These are phyloP conservation scores for Numenius arquata DNA, from an alignment of 2,113 vertebrate species.

Conservation along the genomic window DNA sequence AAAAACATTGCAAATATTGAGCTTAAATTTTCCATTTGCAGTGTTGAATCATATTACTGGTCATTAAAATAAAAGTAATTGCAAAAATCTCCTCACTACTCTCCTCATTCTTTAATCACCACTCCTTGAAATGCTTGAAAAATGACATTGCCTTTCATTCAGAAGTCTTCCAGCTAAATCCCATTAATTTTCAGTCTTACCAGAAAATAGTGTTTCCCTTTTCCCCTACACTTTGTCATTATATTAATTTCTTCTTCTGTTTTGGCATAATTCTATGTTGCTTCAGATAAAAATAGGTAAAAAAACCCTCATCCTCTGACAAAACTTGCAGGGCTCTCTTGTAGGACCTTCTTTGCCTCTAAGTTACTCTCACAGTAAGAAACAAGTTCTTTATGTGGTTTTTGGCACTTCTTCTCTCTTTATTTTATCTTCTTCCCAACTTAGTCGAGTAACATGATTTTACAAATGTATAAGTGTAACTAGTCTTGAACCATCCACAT, in stretches of 20 bases:
- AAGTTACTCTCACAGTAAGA: neutral
- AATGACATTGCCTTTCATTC: neutral
- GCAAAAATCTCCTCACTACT: neutral
- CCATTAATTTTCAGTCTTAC: neutral
- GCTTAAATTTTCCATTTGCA: neutral
- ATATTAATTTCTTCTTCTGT: neutral
- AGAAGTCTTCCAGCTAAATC: neutral
- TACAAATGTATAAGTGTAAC: neutral
- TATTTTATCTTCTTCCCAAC: neutral
- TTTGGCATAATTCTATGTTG: neutral
- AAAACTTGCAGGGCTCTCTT: neutral
- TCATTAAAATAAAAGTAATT: neutral
- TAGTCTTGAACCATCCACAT: neutral
- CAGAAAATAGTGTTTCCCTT: neutral
- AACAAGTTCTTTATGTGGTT: neutral
- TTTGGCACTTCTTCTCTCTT: neutral
- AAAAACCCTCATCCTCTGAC: rapidly evolving
- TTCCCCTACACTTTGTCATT: neutral
- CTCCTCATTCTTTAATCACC: neutral
- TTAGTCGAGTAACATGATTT: neutral
- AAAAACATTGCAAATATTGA: neutral
- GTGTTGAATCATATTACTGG: neutral
- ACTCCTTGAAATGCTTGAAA: neutral
- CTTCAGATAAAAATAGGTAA: neutral
- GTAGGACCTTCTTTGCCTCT: neutral